phyloP scores from a whole-genome alignment of 2,797 vertebrate genomes.

The Borostomias antarcticus region DNA sequence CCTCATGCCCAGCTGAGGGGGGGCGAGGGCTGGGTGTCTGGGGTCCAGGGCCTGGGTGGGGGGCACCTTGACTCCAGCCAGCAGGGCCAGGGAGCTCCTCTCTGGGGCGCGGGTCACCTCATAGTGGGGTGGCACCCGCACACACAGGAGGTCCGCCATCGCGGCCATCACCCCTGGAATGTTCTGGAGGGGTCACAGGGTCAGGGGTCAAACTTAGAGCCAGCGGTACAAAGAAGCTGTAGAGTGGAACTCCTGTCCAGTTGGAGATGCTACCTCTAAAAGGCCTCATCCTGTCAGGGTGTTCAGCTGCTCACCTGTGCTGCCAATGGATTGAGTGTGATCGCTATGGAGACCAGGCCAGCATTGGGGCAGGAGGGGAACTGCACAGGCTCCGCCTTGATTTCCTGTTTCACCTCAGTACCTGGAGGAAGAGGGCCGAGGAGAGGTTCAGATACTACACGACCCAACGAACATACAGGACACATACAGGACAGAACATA shows the following conservation, averaged over 20 bases:
- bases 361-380: slow-evolving; percentile 86
- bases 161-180: slow-evolving; percentile 87
- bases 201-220: neutral
- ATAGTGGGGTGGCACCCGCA: slow-evolving; percentile 83
- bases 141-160: slow-evolving; percentile 85
- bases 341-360: slow-evolving; percentile 91
- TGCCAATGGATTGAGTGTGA: slow-evolving; percentile 89
- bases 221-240: no score
- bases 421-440: slow-evolving; percentile 64
- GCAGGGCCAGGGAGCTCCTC: slow-evolving; percentile 63
- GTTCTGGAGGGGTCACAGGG: slow-evolving; percentile 75
- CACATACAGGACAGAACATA: no score
- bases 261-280: no score
- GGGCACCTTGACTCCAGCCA: slow-evolving; percentile 68
- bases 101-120: slow-evolving; percentile 76
- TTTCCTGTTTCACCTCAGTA: slow-evolving; percentile 85
- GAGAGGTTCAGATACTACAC: neutral
- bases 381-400: slow-evolving; percentile 86
- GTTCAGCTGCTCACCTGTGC: slow-evolving; percentile 82
- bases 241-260: no score
- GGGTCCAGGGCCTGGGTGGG: slow-evolving; percentile 55
- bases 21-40: slow-evolving; percentile 74
- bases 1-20: slow-evolving; percentile 61
- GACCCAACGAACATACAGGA: no score
- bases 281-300: neutral